Percentiles rank a stretch among this genome's conserved stretches.
These are phyloP conservation scores for Panthera tigris DNA, from an alignment of 2,113 vertebrate genomes.

Conservation along the genomic window DNA sequence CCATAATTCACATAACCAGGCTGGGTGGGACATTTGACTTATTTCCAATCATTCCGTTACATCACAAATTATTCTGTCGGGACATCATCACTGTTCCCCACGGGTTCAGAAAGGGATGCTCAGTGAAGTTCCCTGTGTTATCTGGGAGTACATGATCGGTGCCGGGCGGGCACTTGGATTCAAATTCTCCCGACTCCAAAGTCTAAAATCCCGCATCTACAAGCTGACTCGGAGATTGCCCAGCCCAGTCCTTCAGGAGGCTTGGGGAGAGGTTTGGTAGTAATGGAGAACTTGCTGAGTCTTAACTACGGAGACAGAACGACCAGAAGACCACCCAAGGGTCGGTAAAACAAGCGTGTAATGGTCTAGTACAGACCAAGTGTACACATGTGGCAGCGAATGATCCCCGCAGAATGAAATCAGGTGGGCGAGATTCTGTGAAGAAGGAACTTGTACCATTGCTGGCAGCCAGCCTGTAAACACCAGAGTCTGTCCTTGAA, in stretches of 20 bases:
- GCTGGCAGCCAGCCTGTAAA: not conserved
- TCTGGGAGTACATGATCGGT: not conserved
- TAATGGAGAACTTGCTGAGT: not conserved
- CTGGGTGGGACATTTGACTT: not conserved
- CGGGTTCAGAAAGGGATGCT: not conserved
- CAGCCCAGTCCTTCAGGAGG: not conserved
- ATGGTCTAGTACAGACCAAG: not conserved
- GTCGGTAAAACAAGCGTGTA: not conserved
- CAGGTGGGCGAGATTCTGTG: not conserved
- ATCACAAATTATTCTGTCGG: slow-evolving; percentile 36
- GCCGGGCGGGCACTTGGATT: not conserved
- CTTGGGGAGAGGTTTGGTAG: not conserved
- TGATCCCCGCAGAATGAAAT: not conserved
- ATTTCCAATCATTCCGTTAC: not conserved
- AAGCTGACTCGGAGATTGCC: not conserved
- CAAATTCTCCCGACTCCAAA: not conserved
- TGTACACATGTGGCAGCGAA: not conserved
- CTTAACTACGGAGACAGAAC: not conserved
- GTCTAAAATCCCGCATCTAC: not conserved
- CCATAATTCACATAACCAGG: not conserved
- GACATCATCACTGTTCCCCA: not conserved
- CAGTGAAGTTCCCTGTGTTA: not conserved
- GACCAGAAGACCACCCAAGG: not conserved
- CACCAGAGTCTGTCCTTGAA: not conserved
- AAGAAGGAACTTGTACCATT: not conserved